phyloP scores from a whole-genome alignment of 2,113 vertebrate genomes.

The Paraplagusia blochii region DNA sequence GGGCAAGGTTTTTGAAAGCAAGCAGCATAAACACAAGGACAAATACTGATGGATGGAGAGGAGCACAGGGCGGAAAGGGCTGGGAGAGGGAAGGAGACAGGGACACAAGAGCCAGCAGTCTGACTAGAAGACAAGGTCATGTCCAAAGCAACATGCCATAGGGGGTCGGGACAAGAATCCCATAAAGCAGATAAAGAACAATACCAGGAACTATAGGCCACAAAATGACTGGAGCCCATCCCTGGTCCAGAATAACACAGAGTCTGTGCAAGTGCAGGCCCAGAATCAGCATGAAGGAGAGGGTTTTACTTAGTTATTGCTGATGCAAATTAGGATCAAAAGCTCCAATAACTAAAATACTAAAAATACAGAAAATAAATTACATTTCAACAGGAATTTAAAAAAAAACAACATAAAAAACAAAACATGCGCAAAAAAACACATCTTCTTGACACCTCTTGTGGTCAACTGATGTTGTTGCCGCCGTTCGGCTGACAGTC shows the following conservation, averaged over 20 bases:
- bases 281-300: constrained; percentile 56
- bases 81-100: constrained; percentile 66
- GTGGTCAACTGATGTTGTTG: constrained; percentile 2
- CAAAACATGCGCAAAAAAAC: no score
- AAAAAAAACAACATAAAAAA: no score
- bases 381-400: no score
- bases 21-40: constrained; percentile 31
- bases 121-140: constrained; percentile 74
- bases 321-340: constrained; percentile 51
- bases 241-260: constrained; percentile 75
- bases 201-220: constrained; percentile 84
- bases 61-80: constrained; percentile 58
- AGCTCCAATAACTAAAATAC: not conserved
- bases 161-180: constrained; percentile 75
- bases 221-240: constrained; percentile 78
- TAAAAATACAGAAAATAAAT: no score
- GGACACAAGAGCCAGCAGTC: constrained; percentile 52
- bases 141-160: constrained; percentile 67
- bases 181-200: constrained; percentile 89
- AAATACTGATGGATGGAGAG: constrained; percentile 48
- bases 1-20: constrained; percentile 21
- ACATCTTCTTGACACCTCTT: constrained; percentile 1
- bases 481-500: not conserved
- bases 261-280: constrained; percentile 58
- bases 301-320: constrained; percentile 59